Conservation (phyloP, 2,888 invertebrate species). For the Scelioninae gen. 1 region DNA sequence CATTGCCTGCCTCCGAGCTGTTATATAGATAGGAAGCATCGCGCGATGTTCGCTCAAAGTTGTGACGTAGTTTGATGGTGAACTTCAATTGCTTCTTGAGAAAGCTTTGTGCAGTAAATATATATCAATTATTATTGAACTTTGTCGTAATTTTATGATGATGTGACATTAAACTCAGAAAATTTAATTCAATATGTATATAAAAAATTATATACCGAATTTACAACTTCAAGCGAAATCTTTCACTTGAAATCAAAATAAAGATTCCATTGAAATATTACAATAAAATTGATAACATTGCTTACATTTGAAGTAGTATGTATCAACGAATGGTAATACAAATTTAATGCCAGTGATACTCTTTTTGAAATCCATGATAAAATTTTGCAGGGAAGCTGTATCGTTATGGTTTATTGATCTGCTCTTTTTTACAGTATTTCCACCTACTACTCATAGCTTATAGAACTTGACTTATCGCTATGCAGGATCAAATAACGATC, state of each 20-base stretch:
- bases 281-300: neutral
- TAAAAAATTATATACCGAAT: too few relatives aligned
- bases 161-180: neutral
- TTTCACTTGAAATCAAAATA: too few relatives aligned
- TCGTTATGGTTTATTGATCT: slow-evolving; percentile 56
- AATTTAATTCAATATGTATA: neutral
- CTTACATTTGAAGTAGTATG: slow-evolving; percentile 27
- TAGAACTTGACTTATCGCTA: slow-evolving; percentile 54
- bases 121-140: slow-evolving; percentile 33
- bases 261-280: too few relatives aligned
- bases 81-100: slow-evolving; percentile 51
- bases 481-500: slow-evolving; percentile 60
- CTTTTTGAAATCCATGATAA: slow-evolving; percentile 44
- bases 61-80: slow-evolving; percentile 50
- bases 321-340: slow-evolving; percentile 42
- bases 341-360: slow-evolving; percentile 47
- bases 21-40: slow-evolving; percentile 48
- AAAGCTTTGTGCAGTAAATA: slow-evolving; percentile 48
- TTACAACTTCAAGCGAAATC: too few relatives aligned
- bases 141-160: neutral
- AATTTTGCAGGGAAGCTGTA: slow-evolving; percentile 46
- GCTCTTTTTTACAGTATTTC: slow-evolving; percentile 41
- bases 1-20: slow-evolving; percentile 53
- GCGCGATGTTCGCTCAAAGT: slow-evolving; percentile 46
- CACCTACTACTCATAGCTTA: slow-evolving; percentile 50